Conservation (phyloP, 2,888 invertebrate genomes). For the Eristalis intricaria region DNA sequence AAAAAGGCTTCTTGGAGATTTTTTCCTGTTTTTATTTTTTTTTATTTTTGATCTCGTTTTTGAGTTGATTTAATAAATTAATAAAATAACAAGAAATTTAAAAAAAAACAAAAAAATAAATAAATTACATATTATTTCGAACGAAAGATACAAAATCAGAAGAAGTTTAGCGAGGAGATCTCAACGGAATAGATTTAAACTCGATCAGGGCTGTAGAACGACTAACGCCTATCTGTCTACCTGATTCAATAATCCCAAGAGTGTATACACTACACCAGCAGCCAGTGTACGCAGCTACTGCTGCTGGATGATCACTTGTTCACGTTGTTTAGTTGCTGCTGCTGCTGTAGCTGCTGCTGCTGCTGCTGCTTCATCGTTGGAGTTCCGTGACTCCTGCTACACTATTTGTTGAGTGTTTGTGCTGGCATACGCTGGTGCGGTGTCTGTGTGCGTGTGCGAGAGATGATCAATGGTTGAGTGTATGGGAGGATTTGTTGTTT, state of each 20-base stretch:
- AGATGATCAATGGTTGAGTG: not conserved
- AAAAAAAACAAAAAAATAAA: not conserved
- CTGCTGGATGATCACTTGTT: constrained; percentile 72
- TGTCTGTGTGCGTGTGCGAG: not conserved
- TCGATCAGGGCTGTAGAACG: constrained; percentile 82
- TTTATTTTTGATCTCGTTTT: constrained; percentile 55
- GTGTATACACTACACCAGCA: constrained; percentile 67
- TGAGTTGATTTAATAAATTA: constrained; percentile 38
- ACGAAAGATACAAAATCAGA: not conserved
- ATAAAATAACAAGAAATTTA: not conserved
- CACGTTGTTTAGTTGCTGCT: constrained; percentile 67
- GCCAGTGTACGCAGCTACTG: constrained; percentile 72
- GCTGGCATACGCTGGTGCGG: constrained; percentile 25
- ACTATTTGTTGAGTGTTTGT: constrained; percentile 46
- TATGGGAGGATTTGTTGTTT: not conserved
- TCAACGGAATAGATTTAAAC: constrained; percentile 80
- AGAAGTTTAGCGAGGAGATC: constrained; percentile 65
- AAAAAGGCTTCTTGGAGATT: constrained; percentile 35
- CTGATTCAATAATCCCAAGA: constrained; percentile 79
- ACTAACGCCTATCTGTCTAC: constrained; percentile 82
- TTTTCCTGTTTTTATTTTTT: too few relatives aligned
- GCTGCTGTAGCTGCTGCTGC: constrained; percentile 61
- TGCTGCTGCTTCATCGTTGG: constrained; percentile 71
- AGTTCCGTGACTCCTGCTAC: constrained; percentile 73
- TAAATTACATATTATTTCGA: not conserved